Conservation (phyloP, 2,113 vertebrate genomes). For the Sciurus niger region DNA sequence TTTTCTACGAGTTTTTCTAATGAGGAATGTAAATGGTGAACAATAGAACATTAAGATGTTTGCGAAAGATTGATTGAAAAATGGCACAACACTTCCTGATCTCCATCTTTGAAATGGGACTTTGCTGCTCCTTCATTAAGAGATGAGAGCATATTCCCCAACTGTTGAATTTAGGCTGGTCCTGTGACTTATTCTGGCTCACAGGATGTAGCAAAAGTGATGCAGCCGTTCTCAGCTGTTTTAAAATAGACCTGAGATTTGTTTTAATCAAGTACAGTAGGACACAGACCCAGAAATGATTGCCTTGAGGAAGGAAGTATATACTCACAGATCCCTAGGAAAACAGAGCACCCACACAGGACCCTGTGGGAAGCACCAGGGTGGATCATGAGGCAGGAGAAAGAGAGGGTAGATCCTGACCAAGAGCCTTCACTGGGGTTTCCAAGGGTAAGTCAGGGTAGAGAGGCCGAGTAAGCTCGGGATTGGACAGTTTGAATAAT, state of each 20-base stretch:
- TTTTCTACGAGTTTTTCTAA: slow-evolving; percentile 12
- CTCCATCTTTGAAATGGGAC: neutral
- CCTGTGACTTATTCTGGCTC: neutral
- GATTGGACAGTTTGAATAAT: neutral
- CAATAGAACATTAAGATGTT: neutral
- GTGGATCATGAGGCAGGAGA: neutral
- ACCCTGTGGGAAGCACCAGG: neutral
- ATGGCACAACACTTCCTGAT: neutral
- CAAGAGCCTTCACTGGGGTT: neutral
- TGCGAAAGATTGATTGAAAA: neutral
- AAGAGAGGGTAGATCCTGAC: neutral
- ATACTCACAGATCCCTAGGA: neutral
- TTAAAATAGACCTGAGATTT: neutral
- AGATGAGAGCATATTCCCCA: neutral
- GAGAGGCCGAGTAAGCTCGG: neutral
- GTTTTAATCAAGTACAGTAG: neutral
- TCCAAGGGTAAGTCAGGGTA: too few species aligned
- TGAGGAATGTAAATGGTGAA: neutral
- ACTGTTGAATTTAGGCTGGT: neutral
- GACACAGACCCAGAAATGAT: neutral
- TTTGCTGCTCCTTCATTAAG: neutral
- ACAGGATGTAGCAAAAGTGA: neutral
- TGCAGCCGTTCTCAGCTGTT: neutral
- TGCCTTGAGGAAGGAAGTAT: neutral
- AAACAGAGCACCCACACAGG: neutral